Base-by-base conservation (phyloP, 2,888 invertebrate species). In the Caenorhabditis wallacei region DNA sequence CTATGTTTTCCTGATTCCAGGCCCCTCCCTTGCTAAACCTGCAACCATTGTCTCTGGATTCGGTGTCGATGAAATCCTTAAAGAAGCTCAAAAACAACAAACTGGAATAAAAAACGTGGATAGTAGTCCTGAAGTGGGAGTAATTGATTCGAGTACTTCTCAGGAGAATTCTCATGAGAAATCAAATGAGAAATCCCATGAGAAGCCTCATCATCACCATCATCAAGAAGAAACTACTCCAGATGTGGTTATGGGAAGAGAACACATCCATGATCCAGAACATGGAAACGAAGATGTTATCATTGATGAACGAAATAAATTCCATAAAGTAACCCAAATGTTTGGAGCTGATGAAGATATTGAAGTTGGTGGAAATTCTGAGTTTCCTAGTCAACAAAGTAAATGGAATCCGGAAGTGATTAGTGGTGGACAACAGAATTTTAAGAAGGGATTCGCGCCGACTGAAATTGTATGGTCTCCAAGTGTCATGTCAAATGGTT, bases 401-500 rank as follows among this genome's bases (percentile, higher is more conserved):
- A 48, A 30, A 18, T n/a, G n/a, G 13, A 66, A 46, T 22, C 35
- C 46, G 7, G 64, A 51, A 1, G n/a, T 37, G 8, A 48, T 48
- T 3, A 48, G 7, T 24, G 20, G 26, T n/a, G 64, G 20, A 1
- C 22, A 43, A 10, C 24, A 68, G 1, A 22, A 64, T 1, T 64
- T 74, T 22, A 46, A 54, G 18, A 76, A 76, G 4, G 51, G 48
- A 48, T 56, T 20, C 57, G 75, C 75, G 0, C 57, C 75, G 13
- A 76, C 75, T 37, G 75, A 76, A 26, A 76, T 76, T 13, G n/a
- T 68, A 0, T 76, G 75, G 75, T 66, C 68, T 8, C 40, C 59
- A 4, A 22, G 48, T 18, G 37, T 11, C 18, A 46, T 57, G 66
- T n/a, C 56, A 10, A 76, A 76, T 68, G 75, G 59, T 0, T 76